Percentiles rank a stretch among this genome's conserved stretches.
These are phyloP conservation scores for Lepus timidus DNA, from an alignment of 2,113 vertebrate species.

Conservation along the genomic window DNA sequence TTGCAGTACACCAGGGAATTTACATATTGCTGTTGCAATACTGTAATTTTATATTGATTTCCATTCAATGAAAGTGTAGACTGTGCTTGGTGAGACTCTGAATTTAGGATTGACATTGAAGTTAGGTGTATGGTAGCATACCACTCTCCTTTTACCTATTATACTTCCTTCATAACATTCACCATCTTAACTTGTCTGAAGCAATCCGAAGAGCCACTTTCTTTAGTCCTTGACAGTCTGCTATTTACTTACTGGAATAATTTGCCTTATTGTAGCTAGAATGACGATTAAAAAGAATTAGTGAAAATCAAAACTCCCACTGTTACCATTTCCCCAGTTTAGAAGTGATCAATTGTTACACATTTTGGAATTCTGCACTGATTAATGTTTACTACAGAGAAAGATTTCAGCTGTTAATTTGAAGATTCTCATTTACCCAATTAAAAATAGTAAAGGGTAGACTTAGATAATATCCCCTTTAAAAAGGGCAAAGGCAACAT, in stretches of 20 bases:
- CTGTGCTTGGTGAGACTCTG: not conserved
- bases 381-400: not conserved
- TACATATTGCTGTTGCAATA: not conserved
- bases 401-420: not conserved
- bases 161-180: not conserved
- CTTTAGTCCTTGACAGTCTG: not conserved
- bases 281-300: not conserved
- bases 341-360: not conserved
- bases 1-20: not conserved
- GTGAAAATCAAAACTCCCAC: not conserved
- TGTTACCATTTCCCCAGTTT: constrained; percentile 21
- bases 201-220: not conserved
- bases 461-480: not conserved
- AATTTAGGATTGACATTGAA: not conserved
- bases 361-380: constrained; percentile 14
- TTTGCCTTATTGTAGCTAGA: not conserved
- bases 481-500: constrained; percentile 10
- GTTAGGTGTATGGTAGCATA: not conserved
- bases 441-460: not conserved
- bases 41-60: constrained; percentile 9
- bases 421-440: not conserved
- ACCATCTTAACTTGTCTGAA: not conserved
- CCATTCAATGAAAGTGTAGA: not conserved
- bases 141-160: not conserved
- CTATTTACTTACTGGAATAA: not conserved